These are phyloP conservation scores for Heliocidaris tuberculata DNA, from an alignment of 35 echinoderm and acorn worm genomes.

Conservation along the genomic window DNA sequence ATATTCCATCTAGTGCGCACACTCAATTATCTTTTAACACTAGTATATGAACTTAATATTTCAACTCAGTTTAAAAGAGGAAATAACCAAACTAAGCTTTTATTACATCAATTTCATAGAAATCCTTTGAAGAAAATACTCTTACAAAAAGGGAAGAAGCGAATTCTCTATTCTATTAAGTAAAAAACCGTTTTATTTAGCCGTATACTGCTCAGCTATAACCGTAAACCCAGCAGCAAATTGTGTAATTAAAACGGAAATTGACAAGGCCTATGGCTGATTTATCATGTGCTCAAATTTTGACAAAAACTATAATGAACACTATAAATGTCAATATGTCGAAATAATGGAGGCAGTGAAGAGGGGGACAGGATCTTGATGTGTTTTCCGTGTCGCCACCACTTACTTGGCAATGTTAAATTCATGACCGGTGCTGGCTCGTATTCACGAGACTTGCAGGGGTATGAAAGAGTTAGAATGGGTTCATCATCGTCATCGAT, in stretches of 20 bases:
- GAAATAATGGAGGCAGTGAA: background rate
- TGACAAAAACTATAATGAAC: background rate
- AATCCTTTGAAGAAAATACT: too few species aligned
- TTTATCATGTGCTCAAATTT: background rate
- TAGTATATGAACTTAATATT: too few species aligned
- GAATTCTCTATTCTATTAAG: background rate
- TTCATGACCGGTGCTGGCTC: background rate
- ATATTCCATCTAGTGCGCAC: too few species aligned
- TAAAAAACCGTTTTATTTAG: background rate
- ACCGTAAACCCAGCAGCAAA: background rate
- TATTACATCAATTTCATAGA: too few species aligned
- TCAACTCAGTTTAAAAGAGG: too few species aligned
- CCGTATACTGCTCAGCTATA: background rate
- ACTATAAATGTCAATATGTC: conserved; percentile 12
- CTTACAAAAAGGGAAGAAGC: too few species aligned
- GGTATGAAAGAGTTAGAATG: background rate
- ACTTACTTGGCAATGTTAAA: background rate
- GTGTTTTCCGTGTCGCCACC: background rate
- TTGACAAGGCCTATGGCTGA: background rate
- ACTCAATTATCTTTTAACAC: too few species aligned
- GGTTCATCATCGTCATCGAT: background rate
- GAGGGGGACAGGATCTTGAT: background rate
- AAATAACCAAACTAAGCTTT: too few species aligned
- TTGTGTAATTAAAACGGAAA: background rate
- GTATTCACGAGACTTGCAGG: background rate